phyloP scores from a whole-genome alignment of 2,888 invertebrate genomes.

The Ectobius pallidus region DNA sequence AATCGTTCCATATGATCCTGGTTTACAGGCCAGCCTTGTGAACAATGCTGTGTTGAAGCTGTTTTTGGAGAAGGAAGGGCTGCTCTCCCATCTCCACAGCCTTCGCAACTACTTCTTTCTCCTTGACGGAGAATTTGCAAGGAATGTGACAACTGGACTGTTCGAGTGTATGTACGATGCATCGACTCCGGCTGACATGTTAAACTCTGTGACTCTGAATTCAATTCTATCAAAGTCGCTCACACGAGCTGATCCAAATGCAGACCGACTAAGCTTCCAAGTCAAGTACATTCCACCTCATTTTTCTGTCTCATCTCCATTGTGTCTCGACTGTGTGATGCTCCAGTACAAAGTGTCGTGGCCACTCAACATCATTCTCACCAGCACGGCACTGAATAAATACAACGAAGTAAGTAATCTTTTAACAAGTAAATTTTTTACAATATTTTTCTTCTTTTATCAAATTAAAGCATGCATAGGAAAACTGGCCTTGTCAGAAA shows the following conservation, averaged over 20 bases:
- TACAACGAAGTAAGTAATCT: slow-evolving; percentile 48
- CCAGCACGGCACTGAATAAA: slow-evolving; percentile 69
- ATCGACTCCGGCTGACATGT: slow-evolving; percentile 67
- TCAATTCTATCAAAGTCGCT: slow-evolving; percentile 72
- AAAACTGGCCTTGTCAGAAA: too few relatives aligned
- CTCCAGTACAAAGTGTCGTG: slow-evolving; percentile 74
- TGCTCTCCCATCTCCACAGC: slow-evolving; percentile 73
- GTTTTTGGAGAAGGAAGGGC: slow-evolving; percentile 68
- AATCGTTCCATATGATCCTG: slow-evolving; percentile 45
- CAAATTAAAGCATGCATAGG: too few relatives aligned
- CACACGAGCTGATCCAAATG: slow-evolving; percentile 55
- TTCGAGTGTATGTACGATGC: slow-evolving; percentile 67
- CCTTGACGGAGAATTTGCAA: slow-evolving; percentile 80
- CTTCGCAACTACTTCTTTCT: slow-evolving; percentile 79
- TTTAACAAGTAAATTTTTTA: too few relatives aligned
- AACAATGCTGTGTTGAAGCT: slow-evolving; percentile 75
- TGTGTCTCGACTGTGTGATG: slow-evolving; percentile 70
- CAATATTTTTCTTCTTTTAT: too few relatives aligned
- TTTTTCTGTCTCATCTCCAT: slow-evolving; percentile 55
- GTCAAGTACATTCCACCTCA: slow-evolving; percentile 24
- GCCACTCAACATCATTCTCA: slow-evolving; percentile 80
- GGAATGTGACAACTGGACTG: slow-evolving; percentile 71
- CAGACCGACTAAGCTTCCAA: slow-evolving; percentile 24
- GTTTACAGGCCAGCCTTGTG: slow-evolving; percentile 70
- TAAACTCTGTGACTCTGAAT: slow-evolving; percentile 72